phyloP scores from a whole-genome alignment of 2,113 vertebrate species.

The Thinocorus orbignyianus region DNA sequence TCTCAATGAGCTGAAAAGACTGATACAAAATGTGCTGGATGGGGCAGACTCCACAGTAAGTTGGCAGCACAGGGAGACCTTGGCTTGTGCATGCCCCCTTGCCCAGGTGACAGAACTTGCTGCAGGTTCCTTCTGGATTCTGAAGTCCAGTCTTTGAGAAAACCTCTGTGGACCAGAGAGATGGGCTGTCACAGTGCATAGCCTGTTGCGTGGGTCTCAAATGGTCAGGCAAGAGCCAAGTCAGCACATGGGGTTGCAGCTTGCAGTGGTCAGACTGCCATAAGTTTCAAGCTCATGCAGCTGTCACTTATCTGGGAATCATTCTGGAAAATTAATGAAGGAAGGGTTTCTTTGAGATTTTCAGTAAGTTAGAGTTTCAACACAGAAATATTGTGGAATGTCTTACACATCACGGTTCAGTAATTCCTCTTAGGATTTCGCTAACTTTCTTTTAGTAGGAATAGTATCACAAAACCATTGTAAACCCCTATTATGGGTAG shows the following conservation, averaged over 20 bases:
- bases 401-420: neutral
- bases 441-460: neutral
- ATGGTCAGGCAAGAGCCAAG: neutral
- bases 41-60: constrained; percentile 92
- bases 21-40: constrained; percentile 93
- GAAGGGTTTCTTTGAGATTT: neutral
- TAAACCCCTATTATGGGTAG: neutral
- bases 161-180: neutral
- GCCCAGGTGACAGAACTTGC: neutral
- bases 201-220: neutral
- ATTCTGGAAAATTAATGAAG: neutral
- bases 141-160: neutral
- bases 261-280: neutral
- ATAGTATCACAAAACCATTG: neutral
- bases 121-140: neutral
- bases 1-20: constrained; percentile 90
- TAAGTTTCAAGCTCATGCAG: neutral
- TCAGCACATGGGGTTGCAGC: neutral
- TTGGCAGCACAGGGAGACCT: neutral
- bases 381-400: neutral
- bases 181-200: neutral
- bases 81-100: neutral
- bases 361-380: neutral
- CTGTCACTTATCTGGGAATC: neutral
- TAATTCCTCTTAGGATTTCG: neutral